Evolutionary conservation across 2,797 vertebrate species (phyloP), one percentile per base, ranked within the genome.

Genomic region (Chiroxiphia lanceolata): DNA sequence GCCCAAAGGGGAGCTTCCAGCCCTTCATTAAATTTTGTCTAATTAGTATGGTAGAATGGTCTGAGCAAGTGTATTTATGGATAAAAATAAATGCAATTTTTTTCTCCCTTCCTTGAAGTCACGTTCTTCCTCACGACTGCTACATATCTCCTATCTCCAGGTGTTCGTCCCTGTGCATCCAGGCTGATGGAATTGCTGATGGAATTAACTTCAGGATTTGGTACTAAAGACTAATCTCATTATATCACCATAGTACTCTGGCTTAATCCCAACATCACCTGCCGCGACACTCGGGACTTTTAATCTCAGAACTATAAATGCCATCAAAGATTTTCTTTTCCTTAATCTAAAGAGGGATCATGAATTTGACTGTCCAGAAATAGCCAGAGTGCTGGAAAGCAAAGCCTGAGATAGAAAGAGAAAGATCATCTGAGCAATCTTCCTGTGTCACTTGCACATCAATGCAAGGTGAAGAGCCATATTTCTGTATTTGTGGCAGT

Each of bases 171-270:
- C 31, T 27, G 74, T 83, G 47, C 36, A 87, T 65, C 51, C 70
- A 69, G 40, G 72, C 38, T 89, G 72, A 89, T 67, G 64, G 65
- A 85, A 96, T 57, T 2, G 0, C 56, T 77, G 78, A 70, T 61
- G 44, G 69, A 94, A 95, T 97, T 97, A 94, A 60, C 79, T 82
- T 92, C 36, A 81, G 76, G 84, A 89, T 94, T 92, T 89, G 33
- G 23, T 83, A 64, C 36, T 80, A 87, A 95, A 76, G 9, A 20
- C 59, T 93, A 96, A 96, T 95, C 95, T 60, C 65, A 80, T 97
- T 94, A 94, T 80, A 53, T 87, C 42, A n/a, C 80, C 83, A 69
- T 48, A 88, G 70, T 50, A 31, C 81, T 91, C 50, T 53, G 21
- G 31, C 29, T 76, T 93, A 95, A 94, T 94, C 89, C n/a, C n/a